Base-by-base conservation (phyloP, 1,140 invertebrate species). In the Neodiprion lecontei region DNA sequence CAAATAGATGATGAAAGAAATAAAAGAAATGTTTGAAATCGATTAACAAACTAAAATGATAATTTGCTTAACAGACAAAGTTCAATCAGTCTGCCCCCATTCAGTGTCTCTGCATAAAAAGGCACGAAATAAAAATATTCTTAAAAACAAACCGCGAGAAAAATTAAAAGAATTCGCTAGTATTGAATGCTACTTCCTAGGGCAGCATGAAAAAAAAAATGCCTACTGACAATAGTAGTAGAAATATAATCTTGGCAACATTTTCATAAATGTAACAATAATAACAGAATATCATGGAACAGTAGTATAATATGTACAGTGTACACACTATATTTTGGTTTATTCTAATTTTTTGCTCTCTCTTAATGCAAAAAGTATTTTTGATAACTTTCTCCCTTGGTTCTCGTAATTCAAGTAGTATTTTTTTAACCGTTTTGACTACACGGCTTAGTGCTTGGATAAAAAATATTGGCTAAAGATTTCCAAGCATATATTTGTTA, bases 221-320 rank as follows among this genome's bases (percentile, higher is more conserved):
- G 48, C 48, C 70, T 82, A 79, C 53, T 72, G 78, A 76, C 75
- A 83, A 80, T 77, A 81, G 81, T 80, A 79, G 77, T 82, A 85
- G 81, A 85, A 86, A 85, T 86, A 85, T 86, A 85, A 86, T 83
- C 85, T 85, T 82, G 82, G 81, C 85, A 86, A 86, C 83, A 17
- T 48, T 50, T 71, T 83, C 78, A 82, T 81, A 86, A 84, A 83
- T 83, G 79, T 83, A 87, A 86, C 83, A 86, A 84, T 84, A 83
- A 79, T 85, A 87, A 87, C 84, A 86, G 80, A 86, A 83, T 80
- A 84, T 83, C 83, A 85, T 80, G 81, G 81, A 78, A 85, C 84
- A 80, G 70, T 80, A 76, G 79, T 79, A 81, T 81, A 81, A 78
- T 86, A 83, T 85, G 70, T 83, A 85, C 80, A 86, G 83, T 85